Evolutionary conservation across 2,888 invertebrate genomes (phyloP).

Genomic region (Drosophila mimica): DNA sequence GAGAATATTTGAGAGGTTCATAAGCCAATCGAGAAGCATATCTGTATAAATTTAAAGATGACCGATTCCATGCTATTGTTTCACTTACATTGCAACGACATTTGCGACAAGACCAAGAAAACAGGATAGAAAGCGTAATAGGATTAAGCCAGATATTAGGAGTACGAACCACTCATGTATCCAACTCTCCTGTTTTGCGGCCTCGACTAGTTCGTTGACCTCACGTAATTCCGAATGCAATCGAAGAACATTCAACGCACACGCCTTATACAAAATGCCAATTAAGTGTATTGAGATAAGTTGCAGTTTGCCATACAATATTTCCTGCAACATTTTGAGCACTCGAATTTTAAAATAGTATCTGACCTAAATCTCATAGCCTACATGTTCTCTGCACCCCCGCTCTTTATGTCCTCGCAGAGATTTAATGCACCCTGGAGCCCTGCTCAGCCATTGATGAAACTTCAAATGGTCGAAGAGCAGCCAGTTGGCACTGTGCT

Average conservation of each 20-base stretch:
- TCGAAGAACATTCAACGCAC: conserved; percentile 72
- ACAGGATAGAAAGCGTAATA: conserved; percentile 75
- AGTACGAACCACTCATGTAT: conserved; percentile 67
- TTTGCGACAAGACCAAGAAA: conserved; percentile 80
- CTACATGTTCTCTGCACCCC: conserved; percentile 4
- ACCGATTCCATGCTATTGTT: background rate
- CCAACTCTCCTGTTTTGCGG: conserved; percentile 54
- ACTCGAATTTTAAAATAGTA: conserved; percentile 2
- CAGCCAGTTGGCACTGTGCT: conserved; percentile 92
- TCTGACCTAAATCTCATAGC: conserved; percentile 19
- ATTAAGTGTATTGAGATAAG: conserved; percentile 79
- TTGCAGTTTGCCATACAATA: conserved; percentile 57
- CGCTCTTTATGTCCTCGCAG: conserved; percentile 81
- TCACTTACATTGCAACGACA: conserved; percentile 82
- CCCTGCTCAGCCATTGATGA: conserved; percentile 87
- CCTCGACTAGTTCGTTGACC: conserved; percentile 56
- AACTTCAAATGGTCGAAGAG: conserved; percentile 91
- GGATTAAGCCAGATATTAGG: conserved; percentile 70
- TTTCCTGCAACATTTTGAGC: conserved; percentile 43
- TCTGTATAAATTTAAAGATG: background rate
- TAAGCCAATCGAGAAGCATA: background rate
- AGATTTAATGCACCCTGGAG: conserved; percentile 91
- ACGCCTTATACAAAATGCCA: conserved; percentile 73
- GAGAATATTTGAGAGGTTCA: background rate
- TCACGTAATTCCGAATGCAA: conserved; percentile 71